phyloP scores from a whole-genome alignment of 2,888 invertebrate species.

The Epinotia demarniana region DNA sequence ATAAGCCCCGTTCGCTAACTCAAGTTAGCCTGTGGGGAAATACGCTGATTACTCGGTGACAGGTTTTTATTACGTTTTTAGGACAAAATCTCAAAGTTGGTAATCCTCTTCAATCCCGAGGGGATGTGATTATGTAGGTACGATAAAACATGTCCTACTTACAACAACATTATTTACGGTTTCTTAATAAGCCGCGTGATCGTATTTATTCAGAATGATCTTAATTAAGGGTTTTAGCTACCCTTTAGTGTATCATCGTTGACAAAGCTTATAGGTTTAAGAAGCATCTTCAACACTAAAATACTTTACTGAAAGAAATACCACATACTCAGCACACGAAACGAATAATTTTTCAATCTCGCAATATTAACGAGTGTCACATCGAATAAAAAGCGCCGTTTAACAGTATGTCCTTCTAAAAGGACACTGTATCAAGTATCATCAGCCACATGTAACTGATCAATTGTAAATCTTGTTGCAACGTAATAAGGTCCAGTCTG shows the following conservation, averaged over 20 bases:
- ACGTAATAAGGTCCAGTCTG: not conserved
- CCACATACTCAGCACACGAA: not conserved
- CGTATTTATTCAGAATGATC: no score
- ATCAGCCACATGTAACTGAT: not conserved
- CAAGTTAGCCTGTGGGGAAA: slow-evolving; percentile 19
- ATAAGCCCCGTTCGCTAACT: not conserved
- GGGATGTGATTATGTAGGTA: slow-evolving; percentile 19
- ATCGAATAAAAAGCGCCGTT: not conserved
- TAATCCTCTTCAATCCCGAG: slow-evolving; percentile 12
- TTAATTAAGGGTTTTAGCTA: no score
- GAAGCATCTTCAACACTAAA: no score
- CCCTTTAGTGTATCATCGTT: no score
- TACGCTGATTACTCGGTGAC: slow-evolving; percentile 31
- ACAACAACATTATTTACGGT: no score
- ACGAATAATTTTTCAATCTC: slow-evolving; percentile 1
- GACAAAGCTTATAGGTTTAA: no score
- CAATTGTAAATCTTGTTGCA: not conserved
- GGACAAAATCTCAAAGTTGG: slow-evolving; percentile 32
- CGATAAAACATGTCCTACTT: slow-evolving; percentile 1
- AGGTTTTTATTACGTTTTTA: slow-evolving; percentile 37
- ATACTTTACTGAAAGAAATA: not conserved
- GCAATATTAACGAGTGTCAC: not conserved
- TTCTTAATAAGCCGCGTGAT: no score
- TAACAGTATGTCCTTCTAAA: slow-evolving; percentile 1
- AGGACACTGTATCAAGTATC: not conserved